Percentiles rank a stretch among this genome's conserved stretches.
phyloP scores from a whole-genome alignment of 2,797 vertebrate genomes.

The Thalassophryne amazonica region DNA sequence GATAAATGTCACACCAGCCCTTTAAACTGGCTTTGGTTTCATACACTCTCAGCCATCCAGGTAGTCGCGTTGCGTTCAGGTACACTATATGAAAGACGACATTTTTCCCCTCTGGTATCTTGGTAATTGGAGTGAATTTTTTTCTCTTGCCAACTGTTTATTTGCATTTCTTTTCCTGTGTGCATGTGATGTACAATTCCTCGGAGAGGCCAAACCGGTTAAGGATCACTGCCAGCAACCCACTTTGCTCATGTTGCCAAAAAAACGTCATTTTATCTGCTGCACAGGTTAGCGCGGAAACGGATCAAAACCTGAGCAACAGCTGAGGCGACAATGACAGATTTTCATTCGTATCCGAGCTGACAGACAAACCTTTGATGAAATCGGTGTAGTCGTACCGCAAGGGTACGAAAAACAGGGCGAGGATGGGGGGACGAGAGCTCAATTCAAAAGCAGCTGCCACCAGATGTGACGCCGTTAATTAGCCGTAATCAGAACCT shows the following conservation, averaged over 20 bases:
- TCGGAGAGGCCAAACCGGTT: slow-evolving; percentile 57
- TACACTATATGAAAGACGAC: no score
- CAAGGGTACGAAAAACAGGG: slow-evolving; percentile 5
- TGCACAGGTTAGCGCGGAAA: slow-evolving; percentile 43
- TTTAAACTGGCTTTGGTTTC: slow-evolving; percentile 10
- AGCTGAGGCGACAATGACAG: slow-evolving; percentile 63
- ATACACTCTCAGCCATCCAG: no score
- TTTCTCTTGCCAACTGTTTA: slow-evolving; percentile 54
- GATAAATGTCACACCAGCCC: neutral
- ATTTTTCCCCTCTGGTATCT: neutral
- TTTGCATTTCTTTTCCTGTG: slow-evolving; percentile 50
- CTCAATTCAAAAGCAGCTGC: slow-evolving; percentile 47
- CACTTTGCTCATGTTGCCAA: slow-evolving; percentile 68
- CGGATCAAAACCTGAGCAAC: slow-evolving; percentile 59
- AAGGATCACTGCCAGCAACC: slow-evolving; percentile 58
- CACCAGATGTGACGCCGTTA: slow-evolving; percentile 75
- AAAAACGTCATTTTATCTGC: slow-evolving; percentile 69
- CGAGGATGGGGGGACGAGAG: slow-evolving; percentile 18
- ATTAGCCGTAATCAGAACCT: slow-evolving; percentile 75
- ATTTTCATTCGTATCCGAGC: slow-evolving; percentile 37
- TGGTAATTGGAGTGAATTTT: slow-evolving; percentile 46
- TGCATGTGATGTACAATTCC: slow-evolving; percentile 64
- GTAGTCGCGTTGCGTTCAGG: no score
- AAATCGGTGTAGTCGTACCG: neutral
- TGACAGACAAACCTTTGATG: slow-evolving; percentile 34